Base-by-base conservation (phyloP, 92 coral and sea anemone species). In the Heliopora coerulea region DNA sequence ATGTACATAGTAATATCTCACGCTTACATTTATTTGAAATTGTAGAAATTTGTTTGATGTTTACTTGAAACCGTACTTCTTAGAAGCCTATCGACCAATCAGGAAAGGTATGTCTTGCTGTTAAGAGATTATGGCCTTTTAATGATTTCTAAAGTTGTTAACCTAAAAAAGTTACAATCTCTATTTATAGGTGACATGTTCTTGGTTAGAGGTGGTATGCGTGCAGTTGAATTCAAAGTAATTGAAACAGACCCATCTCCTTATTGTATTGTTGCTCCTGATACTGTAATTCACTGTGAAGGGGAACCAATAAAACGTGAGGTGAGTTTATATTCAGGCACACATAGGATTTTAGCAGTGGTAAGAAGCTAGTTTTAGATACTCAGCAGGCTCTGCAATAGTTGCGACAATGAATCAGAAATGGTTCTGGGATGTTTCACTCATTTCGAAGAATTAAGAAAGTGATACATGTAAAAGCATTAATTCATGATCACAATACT, bases 271-370 rank as follows among this genome's bases (percentile, higher is more conserved):
- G 97, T 92, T 3, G 97, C 97, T 30, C 97, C 97, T 21, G 97
- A 93, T 49, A 93, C 98, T 21, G 96, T 93, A 14, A 93, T 93
- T 25, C 98, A 93, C 74, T 93, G 98, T 77, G 98, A 93, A 65
- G 98, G 98, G 26, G 98, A 93, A 21, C 98, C 98, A 35, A 87
- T 93, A 48, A 93, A 93, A 54, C 82, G 98, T 78, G 98, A 93
- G 96, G 98, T 91, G 56, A 30, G 40, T 23, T 37, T n/a, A n/a
- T n/a, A n/a, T n/a, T n/a, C n/a, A n/a, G n/a, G n/a, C n/a, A n/a
- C n/a, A n/a, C n/a, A n/a, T n/a, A n/a, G n/a, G n/a, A n/a, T n/a
- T n/a, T n/a, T n/a, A n/a, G n/a, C n/a, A n/a, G n/a, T n/a, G n/a
- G n/a, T n/a, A n/a, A n/a, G n/a, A n/a, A n/a, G n/a, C n/a, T n/a